These are phyloP conservation scores for Onychomys torridus DNA, from an alignment of 2,797 vertebrate genomes.

Conservation along the genomic window DNA sequence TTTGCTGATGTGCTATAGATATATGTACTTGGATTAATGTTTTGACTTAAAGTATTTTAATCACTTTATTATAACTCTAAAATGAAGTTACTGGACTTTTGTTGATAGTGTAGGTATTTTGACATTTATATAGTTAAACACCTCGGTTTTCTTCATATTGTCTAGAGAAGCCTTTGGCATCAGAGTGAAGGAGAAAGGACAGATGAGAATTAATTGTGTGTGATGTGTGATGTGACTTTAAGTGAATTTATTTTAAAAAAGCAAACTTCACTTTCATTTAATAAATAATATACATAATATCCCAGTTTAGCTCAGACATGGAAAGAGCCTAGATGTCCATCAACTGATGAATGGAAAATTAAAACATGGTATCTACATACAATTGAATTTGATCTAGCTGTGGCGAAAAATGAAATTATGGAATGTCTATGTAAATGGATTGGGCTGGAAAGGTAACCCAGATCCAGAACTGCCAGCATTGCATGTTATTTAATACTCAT, in stretches of 20 bases:
- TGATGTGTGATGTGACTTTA: background rate
- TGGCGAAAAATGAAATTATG: background rate
- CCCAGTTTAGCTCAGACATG: background rate
- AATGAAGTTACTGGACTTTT: background rate
- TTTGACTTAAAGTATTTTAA: background rate
- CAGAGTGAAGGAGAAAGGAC: no score
- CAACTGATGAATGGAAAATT: background rate
- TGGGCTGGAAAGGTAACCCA: background rate
- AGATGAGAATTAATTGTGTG: background rate
- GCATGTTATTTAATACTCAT: background rate
- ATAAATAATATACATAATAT: background rate
- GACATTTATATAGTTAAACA: background rate
- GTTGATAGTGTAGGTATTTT: background rate
- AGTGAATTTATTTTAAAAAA: slow-evolving; percentile 32
- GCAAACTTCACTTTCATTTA: background rate
- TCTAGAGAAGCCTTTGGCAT: background rate
- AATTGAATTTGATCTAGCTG: background rate
- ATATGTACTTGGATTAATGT: background rate
- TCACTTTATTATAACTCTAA: slow-evolving; percentile 26
- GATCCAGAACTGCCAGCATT: background rate
- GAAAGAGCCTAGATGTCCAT: background rate
- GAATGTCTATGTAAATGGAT: background rate
- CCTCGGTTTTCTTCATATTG: background rate
- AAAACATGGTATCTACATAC: background rate
- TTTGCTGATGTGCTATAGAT: background rate